Percentiles rank a stretch among this genome's conserved stretches.
phyloP scores from a whole-genome alignment of 2,797 vertebrate species.

The Hippopotamyrus pictus region DNA sequence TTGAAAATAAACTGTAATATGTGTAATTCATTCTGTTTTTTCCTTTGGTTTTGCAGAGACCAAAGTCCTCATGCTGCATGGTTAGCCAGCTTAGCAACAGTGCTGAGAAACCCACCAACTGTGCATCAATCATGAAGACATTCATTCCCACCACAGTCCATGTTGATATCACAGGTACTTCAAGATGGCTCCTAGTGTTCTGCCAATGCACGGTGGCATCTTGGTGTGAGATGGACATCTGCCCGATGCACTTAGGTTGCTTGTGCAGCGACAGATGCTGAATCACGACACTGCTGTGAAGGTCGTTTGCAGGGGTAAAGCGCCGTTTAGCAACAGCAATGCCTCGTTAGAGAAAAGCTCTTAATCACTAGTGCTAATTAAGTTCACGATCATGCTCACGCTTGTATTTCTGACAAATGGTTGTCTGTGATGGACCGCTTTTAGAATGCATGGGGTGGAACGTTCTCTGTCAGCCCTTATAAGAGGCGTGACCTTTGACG shows the following conservation, averaged over 20 bases:
- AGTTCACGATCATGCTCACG: conserved; percentile 27
- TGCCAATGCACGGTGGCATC: conserved; percentile 40
- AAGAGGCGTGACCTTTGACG: neutral
- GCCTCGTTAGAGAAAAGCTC: conserved; percentile 28
- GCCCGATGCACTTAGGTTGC: conserved; percentile 54
- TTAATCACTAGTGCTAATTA: conserved; percentile 34
- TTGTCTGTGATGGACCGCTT: neutral
- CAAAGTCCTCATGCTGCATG: conserved; percentile 37
- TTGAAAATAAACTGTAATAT: conserved; percentile 53
- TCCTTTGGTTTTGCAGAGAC: conserved; percentile 54
- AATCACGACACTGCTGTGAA: conserved; percentile 30
- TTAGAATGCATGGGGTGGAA: neutral
- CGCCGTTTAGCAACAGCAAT: conserved; percentile 15
- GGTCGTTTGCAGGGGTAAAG: conserved; percentile 34
- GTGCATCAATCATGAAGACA: neutral
- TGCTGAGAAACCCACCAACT: conserved; percentile 54
- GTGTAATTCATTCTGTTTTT: conserved; percentile 60
- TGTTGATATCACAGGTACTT: neutral
- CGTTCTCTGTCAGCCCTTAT: neutral
- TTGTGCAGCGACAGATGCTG: conserved; percentile 44
- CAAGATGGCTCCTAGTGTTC: conserved; percentile 31
- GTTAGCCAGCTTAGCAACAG: conserved; percentile 52
- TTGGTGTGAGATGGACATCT: conserved; percentile 43
- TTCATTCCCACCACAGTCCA: neutral
- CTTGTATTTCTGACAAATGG: conserved; percentile 20